These are phyloP conservation scores for Eublepharis macularius DNA, from an alignment of 2,113 vertebrate species.

Conservation along the genomic window DNA sequence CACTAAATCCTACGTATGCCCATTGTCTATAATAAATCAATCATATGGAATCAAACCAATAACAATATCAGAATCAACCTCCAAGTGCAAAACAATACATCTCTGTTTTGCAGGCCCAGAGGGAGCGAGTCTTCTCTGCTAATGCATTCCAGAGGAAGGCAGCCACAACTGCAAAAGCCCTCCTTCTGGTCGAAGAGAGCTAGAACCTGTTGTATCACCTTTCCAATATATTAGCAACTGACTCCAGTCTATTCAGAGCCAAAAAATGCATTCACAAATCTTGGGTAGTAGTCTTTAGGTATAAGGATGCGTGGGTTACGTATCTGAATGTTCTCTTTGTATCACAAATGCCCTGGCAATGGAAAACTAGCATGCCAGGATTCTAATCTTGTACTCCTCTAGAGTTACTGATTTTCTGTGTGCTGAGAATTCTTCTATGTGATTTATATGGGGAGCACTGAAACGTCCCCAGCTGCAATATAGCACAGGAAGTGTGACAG, in stretches of 20 bases:
- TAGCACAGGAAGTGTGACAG: neutral
- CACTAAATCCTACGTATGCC: no score
- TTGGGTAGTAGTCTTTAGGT: neutral
- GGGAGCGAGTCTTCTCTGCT: no score
- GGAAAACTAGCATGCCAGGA: neutral
- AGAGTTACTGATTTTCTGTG: neutral
- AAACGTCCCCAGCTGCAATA: neutral
- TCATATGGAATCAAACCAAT: no score
- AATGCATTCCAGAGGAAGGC: no score
- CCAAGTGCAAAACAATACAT: no score
- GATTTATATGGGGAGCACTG: neutral
- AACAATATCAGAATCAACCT: no score
- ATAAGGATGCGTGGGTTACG: neutral
- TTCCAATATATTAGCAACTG: neutral
- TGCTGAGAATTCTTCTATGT: neutral
- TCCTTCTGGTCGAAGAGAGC: no score
- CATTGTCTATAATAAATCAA: no score
- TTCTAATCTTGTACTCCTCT: no score
- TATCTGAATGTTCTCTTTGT: neutral
- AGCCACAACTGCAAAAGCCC: no score
- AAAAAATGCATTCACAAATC: slow-evolving; percentile 15
- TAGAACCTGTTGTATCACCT: no score
- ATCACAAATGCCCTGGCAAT: neutral
- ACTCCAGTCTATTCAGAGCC: slow-evolving; percentile 9
- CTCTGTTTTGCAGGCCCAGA: no score